These are phyloP conservation scores for Rallus limicola DNA, from an alignment of 2,113 vertebrate genomes.

Conservation along the genomic window DNA sequence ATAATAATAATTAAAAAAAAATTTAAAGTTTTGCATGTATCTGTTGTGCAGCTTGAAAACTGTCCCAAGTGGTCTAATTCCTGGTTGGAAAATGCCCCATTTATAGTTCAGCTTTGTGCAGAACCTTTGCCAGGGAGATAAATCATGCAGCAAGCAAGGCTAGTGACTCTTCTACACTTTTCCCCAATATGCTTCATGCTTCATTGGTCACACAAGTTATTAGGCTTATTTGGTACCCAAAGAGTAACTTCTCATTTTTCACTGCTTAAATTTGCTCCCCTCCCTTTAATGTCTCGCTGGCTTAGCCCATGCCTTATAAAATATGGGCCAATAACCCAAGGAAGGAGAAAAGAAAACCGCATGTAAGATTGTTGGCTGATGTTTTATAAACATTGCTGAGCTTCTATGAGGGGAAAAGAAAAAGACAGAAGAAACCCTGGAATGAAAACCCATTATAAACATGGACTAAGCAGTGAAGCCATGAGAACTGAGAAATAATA, in stretches of 20 bases:
- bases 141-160: slow-evolving; percentile 18
- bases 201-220: slow-evolving; percentile 52
- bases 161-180: slow-evolving; percentile 13
- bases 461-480: slow-evolving; percentile 4
- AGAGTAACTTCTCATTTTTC: slow-evolving; percentile 56
- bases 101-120: slow-evolving; percentile 25
- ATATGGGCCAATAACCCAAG: slow-evolving; percentile 63
- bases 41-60: background rate
- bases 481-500: slow-evolving; percentile 61
- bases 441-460: slow-evolving; percentile 54
- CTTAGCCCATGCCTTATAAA: slow-evolving; percentile 50
- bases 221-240: slow-evolving; percentile 35
- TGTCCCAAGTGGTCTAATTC: background rate
- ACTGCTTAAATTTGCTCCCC: slow-evolving; percentile 14
- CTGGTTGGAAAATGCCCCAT: background rate
- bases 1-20: background rate
- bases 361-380: slow-evolving; percentile 50
- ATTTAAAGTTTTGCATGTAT: background rate
- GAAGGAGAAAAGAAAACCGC: slow-evolving; percentile 36
- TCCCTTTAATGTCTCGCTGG: background rate
- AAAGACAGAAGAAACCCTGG: slow-evolving; percentile 25
- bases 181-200: slow-evolving; percentile 1
- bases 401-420: background rate
- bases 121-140: slow-evolving; percentile 13
- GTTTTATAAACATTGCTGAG: slow-evolving; percentile 71